These are phyloP conservation scores for Phyto melanocephala DNA, from an alignment of 2,888 invertebrate genomes.

Conservation along the genomic window DNA sequence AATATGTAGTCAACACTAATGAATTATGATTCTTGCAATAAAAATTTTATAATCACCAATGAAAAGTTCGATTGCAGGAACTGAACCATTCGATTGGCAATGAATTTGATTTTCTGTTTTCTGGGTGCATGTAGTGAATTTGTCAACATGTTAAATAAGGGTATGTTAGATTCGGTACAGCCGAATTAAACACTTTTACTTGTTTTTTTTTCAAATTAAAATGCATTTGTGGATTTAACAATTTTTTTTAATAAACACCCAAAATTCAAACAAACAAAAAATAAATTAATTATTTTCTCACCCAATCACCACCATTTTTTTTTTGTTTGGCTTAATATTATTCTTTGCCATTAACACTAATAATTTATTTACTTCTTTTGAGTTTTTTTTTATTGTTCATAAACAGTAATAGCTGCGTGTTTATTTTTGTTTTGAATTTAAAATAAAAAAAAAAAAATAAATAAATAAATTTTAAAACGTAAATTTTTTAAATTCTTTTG, in stretches of 20 bases:
- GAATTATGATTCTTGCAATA: too few relatives aligned
- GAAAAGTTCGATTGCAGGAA: too few relatives aligned
- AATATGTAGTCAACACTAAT: too few relatives aligned
- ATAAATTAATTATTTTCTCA: neutral
- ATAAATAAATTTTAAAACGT: conserved; percentile 11
- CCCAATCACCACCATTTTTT: neutral
- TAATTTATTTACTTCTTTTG: neutral
- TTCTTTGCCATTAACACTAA: neutral
- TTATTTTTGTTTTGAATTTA: neutral
- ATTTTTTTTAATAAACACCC: neutral
- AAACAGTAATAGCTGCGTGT: neutral
- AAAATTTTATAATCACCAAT: too few relatives aligned
- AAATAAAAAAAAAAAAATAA: neutral
- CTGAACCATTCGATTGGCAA: too few relatives aligned
- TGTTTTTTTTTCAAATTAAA: too few relatives aligned
- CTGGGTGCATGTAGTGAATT: too few relatives aligned
- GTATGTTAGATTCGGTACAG: too few relatives aligned
- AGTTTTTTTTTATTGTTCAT: neutral
- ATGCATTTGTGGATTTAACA: too few relatives aligned
- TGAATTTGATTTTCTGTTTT: too few relatives aligned
- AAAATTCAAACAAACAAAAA: neutral
- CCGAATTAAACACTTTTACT: too few relatives aligned
- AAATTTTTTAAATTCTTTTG: conserved; percentile 50
- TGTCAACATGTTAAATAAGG: too few relatives aligned
- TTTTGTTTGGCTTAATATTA: neutral